phyloP scores from a whole-genome alignment of 37 sponge, comb jelly and placozoan species.

The Mnemiopsis leidyi region DNA sequence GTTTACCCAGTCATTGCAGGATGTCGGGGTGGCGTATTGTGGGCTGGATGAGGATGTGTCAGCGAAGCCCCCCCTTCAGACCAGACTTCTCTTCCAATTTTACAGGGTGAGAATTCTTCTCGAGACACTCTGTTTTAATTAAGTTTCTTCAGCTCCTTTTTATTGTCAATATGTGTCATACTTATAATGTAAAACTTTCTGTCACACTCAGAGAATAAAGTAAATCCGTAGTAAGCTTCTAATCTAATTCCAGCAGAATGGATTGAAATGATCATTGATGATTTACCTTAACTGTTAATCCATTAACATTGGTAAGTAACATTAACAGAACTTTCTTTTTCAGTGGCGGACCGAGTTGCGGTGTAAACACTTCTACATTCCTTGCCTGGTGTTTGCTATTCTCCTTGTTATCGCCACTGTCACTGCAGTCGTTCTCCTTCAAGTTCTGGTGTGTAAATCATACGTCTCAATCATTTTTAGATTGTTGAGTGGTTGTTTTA shows the following conservation, averaged over 20 bases:
- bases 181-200: too few species aligned
- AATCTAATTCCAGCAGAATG: too few species aligned
- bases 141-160: too few species aligned
- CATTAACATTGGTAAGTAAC: too few species aligned
- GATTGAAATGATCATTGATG: not conserved
- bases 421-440: not conserved
- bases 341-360: not conserved
- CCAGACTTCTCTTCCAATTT: not conserved
- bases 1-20: too few species aligned
- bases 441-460: not conserved
- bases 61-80: not conserved
- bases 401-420: not conserved
- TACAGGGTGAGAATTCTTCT: not conserved
- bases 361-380: not conserved
- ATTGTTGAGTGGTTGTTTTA: too few species aligned
- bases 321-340: too few species aligned
- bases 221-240: too few species aligned
- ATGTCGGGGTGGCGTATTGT: conserved; percentile 2
- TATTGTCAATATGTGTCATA: not conserved
- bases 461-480: too few species aligned
- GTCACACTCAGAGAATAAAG: too few species aligned
- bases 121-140: too few species aligned
- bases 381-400: not conserved
- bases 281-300: too few species aligned
- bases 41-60: conserved; percentile 61